phyloP scores from a whole-genome alignment of 2,888 invertebrate genomes.

The Brachylomia viminalis region DNA sequence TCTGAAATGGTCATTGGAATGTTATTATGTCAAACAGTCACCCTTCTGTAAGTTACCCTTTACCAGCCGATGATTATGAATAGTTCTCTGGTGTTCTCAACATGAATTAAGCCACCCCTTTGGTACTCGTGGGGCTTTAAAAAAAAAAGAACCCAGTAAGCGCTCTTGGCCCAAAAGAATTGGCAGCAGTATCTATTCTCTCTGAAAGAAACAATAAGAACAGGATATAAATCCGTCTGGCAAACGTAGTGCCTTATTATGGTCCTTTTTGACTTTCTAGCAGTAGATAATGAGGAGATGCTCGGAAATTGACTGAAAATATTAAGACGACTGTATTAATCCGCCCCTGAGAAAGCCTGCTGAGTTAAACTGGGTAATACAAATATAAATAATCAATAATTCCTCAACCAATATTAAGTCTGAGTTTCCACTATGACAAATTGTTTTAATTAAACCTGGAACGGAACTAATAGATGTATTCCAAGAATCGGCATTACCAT shows the following conservation, averaged over 20 bases:
- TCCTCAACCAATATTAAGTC: not conserved
- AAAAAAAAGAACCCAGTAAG: not conserved
- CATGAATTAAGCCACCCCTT: not conserved
- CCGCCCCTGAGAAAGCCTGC: not conserved
- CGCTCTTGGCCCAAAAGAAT: not conserved
- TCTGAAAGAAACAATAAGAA: not conserved
- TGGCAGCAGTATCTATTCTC: not conserved
- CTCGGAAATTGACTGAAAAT: not conserved
- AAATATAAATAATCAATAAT: not conserved
- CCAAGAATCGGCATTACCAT: too few relatives aligned
- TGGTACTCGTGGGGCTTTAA: not conserved
- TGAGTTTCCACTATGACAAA: too few relatives aligned
- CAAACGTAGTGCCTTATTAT: not conserved
- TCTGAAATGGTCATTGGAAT: too few relatives aligned
- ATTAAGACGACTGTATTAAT: not conserved
- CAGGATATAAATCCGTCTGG: not conserved
- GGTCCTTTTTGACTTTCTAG: not conserved
- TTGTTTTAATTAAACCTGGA: too few relatives aligned
- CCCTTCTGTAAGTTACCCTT: not conserved
- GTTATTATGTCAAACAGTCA: not conserved
- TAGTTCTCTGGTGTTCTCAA: not conserved
- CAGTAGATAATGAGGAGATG: not conserved
- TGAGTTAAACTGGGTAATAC: not conserved
- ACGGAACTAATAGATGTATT: too few relatives aligned
- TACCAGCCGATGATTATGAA: not conserved